Base-by-base conservation (phyloP, 2,888 invertebrate species). In the Notodonta ziczac region DNA sequence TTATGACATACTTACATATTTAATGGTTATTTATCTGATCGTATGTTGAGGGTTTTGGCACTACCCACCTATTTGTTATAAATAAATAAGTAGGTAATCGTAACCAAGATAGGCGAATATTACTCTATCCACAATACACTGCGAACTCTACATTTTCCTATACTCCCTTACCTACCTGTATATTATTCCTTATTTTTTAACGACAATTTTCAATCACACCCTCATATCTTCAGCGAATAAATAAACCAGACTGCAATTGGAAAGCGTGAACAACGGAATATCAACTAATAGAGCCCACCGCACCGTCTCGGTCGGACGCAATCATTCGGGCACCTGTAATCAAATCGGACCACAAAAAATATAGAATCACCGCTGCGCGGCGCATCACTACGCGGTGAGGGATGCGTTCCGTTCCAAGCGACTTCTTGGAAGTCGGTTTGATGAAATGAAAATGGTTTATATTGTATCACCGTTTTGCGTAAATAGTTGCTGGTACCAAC, bases 281-380 rank as follows among this genome's bases (percentile, higher is more conserved):
- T 51, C 58, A 61, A 62, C 69, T 75, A 65, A 65, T 62, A 62
- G 63, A 57, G 58, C 65, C 61, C 24, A 66, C 63, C 66, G 61
- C 67, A 40, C 56, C 58, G 62, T 63, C 63, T 59, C 57, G 67
- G 62, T 32, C 62, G 62, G 58, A 56, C 53, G 81, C 74, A 82
- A 84, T 82, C 84, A 82, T 82, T 74, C 77, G 72, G 77, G 67
- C 75, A 76, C 81, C 81, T 67, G 74, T 84, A 87, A 88, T 88
- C 88, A 86, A 85, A 87, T 82, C 80, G 73, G 70, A 70, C 75
- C 66, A 85, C 82, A 88, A 88, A 88, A 88, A 85, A 71, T 73
- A 80, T 77, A 72, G 80, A 83, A 83, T 84, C 80, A 24, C 24
- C 24, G 66, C 53, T 62, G 59, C 50, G 50, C 60, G 69, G 65